Evolutionary conservation across 2,797 vertebrate genomes (phyloP), one percentile per base, ranked within the genome.

Genomic region (Megaceryle alcyon): DNA sequence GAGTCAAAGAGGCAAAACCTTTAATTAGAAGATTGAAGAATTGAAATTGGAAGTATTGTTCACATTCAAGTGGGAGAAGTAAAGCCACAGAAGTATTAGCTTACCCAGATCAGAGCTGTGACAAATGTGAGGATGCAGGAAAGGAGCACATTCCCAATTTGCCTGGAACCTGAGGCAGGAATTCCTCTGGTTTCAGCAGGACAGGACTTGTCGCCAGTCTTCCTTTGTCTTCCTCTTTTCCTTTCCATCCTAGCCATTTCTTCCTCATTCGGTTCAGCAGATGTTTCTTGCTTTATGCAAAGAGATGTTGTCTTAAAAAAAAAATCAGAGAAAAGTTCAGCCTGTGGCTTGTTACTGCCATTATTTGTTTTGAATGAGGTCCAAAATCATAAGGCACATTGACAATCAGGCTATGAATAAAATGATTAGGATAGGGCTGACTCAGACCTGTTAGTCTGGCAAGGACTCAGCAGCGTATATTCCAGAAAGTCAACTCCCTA

Each of bases 401-500:
- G 96, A 97, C 96, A 97, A 95, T 96, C 95, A 94, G 96, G 92
- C 87, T 92, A 92, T 91, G 96, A 94, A 97, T 97, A 93, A 96
- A 95, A 95, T 93, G 89, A 95, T 96, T 96, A 96, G 94, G 90
- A 88, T 89, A 94, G 61, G 92, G 88, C 97, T 98, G 97, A 97
- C 95, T 97, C 97, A 97, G 96, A 96, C 90, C 92, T 96, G 94
- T 88, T 96, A 92, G 73, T 95, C 86, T 97, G 97, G 97, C 97
- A 88, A 92, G 33, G 19, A 69, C 64, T 94, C 88, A 79, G 82
- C 59, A 91, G 85, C 86, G 83, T 95, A 60, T 95, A 92, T 97
- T 95, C 96, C 97, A 96, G 95, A 97, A 97, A 96, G 93, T 94
- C 95, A 97, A 97, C 96, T 97, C 97, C 94, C 96, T 97, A 85